Base-by-base conservation (phyloP, 2,797 vertebrate species). In the Cetoscarus ocellatus region DNA sequence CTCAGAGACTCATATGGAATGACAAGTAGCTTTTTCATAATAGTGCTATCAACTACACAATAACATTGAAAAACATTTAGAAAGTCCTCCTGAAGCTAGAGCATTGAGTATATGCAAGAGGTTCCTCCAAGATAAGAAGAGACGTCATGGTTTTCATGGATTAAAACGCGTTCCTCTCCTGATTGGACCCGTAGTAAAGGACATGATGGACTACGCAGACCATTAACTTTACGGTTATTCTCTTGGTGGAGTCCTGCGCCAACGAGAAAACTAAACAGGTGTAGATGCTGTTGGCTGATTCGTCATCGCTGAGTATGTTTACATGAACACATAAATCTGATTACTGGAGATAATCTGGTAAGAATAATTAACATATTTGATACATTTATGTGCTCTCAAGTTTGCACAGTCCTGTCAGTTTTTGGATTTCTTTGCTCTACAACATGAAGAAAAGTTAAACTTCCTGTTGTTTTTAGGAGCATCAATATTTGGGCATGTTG, bases 1-100 rank as follows among this genome's bases (percentile, higher is more conserved):
- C 92, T 95, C 94, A 90, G 92, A 96, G 96, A 99, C 96, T 91
- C 93, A 93, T 96, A 98, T 96, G 97, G 97, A 97, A 98, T 97
- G 98, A 99, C 97, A 92, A 96, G 94, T 96, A 98, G 96, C 97
- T 96, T 98, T 92, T 91, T 87, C 87, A 93, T 96, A 97, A 96
- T 96, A 98, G 96, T 96, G 96, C 96, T 96, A 96, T 96, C 96
- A 95, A 97, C 97, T 97, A 98, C 97, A 95, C 95, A 96, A 83
- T 95, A 96, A 99, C 97, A 97, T 96, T 96, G 96, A 97, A 96
- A 27, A 98, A 99, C 97, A 96, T 95, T 97, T 95, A 98, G 95
- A 97, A 99, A 97, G 93, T 96, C 95, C 94, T 97, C 95, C 96
- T 96, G 96, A 96, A 95, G 95, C 95, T 94, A 97, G 27, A 27